Conservation (phyloP, 2,888 invertebrate genomes). For the Drosophila engyochracea region DNA sequence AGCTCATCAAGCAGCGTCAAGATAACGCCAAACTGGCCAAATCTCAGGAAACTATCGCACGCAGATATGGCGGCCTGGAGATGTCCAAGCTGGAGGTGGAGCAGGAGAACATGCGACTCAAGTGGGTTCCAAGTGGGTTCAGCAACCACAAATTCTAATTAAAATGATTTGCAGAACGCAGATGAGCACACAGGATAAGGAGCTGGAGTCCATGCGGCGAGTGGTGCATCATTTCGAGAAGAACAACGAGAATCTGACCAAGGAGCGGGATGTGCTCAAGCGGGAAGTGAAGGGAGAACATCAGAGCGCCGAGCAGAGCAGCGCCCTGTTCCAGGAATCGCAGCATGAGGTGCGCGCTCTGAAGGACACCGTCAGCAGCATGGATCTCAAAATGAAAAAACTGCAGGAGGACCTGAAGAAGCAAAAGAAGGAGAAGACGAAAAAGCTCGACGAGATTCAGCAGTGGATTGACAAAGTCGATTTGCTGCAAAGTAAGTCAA, state of each 20-base stretch:
- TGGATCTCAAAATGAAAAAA: slow-evolving; percentile 80
- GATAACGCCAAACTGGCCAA: slow-evolving; percentile 83
- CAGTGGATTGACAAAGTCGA: slow-evolving; percentile 83
- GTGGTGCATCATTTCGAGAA: slow-evolving; percentile 82
- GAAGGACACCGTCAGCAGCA: slow-evolving; percentile 77
- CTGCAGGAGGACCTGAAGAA: slow-evolving; percentile 75
- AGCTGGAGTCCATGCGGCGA: slow-evolving; percentile 82
- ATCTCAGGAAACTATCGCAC: slow-evolving; percentile 80
- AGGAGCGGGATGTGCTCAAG: slow-evolving; percentile 83
- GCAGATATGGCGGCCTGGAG: slow-evolving; percentile 81
- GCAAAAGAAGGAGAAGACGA: slow-evolving; percentile 79
- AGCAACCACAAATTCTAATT: not conserved
- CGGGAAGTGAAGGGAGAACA: slow-evolving; percentile 80
- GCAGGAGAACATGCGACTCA: slow-evolving; percentile 80
- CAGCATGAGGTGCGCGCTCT: slow-evolving; percentile 83
- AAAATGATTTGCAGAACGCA: slow-evolving; percentile 67
- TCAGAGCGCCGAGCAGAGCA: slow-evolving; percentile 63
- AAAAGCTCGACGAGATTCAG: slow-evolving; percentile 83
- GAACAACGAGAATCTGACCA: slow-evolving; percentile 78
- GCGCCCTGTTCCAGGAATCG: slow-evolving; percentile 76
- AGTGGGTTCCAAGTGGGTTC: slow-evolving; percentile 49
- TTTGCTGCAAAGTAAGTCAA: slow-evolving; percentile 75
- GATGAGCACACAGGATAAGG: slow-evolving; percentile 82
- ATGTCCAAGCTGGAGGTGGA: slow-evolving; percentile 78
- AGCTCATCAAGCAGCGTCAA: slow-evolving; percentile 81